Evolutionary conservation across 1,140 invertebrate species (phyloP).

Genomic region (Drosophila bipectinata): DNA sequence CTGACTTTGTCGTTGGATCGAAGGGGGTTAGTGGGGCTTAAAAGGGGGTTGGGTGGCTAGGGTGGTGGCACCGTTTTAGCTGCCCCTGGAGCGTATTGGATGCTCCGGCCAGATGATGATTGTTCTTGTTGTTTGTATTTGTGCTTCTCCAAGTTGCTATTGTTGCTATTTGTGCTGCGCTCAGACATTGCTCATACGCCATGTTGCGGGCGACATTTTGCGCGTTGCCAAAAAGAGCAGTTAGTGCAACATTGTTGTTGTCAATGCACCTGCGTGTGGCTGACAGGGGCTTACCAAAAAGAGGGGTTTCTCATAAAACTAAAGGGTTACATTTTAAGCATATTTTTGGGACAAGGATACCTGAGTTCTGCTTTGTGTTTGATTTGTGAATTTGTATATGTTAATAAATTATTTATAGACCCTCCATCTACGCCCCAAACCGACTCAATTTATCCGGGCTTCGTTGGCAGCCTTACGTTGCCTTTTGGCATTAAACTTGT

Average conservation of each 20-base stretch:
- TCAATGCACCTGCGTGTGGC: slow-evolving; percentile 52
- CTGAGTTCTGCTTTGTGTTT: too few relatives aligned
- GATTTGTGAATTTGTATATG: neutral
- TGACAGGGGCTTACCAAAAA: neutral
- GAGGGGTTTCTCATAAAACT: neutral
- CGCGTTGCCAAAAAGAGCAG: slow-evolving; percentile 61
- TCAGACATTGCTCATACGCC: slow-evolving; percentile 69
- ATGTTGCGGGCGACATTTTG: slow-evolving; percentile 65
- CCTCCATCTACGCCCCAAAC: neutral
- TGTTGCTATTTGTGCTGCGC: slow-evolving; percentile 23
- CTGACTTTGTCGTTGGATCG: slow-evolving; percentile 72
- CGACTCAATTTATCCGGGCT: slow-evolving; percentile 6
- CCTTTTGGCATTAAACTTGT: slow-evolving; percentile 72
- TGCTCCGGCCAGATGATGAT: slow-evolving; percentile 42
- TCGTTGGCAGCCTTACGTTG: slow-evolving; percentile 52
- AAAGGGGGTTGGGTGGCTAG: neutral
- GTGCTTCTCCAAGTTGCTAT: slow-evolving; percentile 13
- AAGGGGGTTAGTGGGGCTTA: neutral
- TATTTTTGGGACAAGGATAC: neutral
- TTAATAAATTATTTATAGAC: neutral
- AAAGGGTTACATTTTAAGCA: too few relatives aligned
- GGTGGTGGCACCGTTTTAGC: slow-evolving; percentile 15
- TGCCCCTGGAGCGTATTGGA: slow-evolving; percentile 35
- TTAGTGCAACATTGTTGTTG: slow-evolving; percentile 67
- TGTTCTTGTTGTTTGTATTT: slow-evolving; percentile 13